Conservation (phyloP, 2,888 invertebrate species). For the Xiphydria camelus region DNA sequence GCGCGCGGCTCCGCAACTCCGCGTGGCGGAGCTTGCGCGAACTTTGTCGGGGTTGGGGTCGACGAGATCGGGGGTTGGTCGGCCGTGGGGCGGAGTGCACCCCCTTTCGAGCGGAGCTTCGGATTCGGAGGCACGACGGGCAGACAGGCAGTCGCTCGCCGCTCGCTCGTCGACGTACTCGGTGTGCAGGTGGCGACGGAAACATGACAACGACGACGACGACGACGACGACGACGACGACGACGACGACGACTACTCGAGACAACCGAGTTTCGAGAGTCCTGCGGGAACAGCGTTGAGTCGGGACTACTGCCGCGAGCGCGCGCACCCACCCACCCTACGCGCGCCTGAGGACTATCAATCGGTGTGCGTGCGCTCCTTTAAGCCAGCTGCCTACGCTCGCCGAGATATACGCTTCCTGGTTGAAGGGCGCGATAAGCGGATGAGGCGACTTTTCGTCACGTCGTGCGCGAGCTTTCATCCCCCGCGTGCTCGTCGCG, state of each 20-base stretch:
- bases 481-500: too few relatives aligned
- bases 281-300: too few relatives aligned
- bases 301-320: too few relatives aligned
- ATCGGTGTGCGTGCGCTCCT: too few relatives aligned
- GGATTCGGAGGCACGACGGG: constrained; percentile 15
- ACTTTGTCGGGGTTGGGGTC: constrained; percentile 11
- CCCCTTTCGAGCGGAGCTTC: constrained; percentile 15
- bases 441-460: too few relatives aligned
- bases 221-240: not conserved
- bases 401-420: too few relatives aligned
- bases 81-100: constrained; percentile 22
- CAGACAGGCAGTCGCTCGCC: constrained; percentile 54
- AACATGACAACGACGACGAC: constrained; percentile 13
- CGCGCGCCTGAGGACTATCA: too few relatives aligned
- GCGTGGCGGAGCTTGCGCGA: constrained; percentile 12
- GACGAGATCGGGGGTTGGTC: constrained; percentile 33
- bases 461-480: too few relatives aligned
- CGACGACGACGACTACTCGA: not conserved
- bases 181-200: constrained; percentile 7
- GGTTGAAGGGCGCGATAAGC: too few relatives aligned
- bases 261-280: too few relatives aligned
- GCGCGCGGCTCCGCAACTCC: constrained; percentile 7
- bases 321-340: too few relatives aligned
- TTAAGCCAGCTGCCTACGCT: too few relatives aligned
- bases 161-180: constrained; percentile 51